Base-by-base conservation (phyloP, 2,797 vertebrate species). In the Lindbergichthys nudifrons region DNA sequence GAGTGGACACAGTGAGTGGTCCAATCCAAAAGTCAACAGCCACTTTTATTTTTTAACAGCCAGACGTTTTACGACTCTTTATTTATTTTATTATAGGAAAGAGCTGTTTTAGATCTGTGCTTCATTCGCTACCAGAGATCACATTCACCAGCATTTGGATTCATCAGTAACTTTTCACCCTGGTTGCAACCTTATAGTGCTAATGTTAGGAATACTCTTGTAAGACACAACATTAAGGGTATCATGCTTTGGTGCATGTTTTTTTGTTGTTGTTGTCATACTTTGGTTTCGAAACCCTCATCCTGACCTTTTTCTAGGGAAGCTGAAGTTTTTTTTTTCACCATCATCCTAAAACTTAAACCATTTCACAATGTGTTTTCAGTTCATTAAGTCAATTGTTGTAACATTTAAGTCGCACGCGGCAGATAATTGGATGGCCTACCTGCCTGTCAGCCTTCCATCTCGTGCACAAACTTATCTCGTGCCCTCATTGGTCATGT, bases 1-100 rank as follows among this genome's bases (percentile, higher is more conserved):
- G 64, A 75, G 61, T 81, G 64, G 69, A 77, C 45, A 59, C 9
- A 14, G 59, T 52, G 52, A 73, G 72, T 52, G 65, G 50, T 67
- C 62, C 9, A n/a, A 79, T 80, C 54, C 62, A 51, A 75, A 56
- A 39, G 26, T 48, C 23, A 16, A 53, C 21, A 61, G 74, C 7
- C 59, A 32, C 63, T 61, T 75, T 72, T 76, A 23, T 77, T 74
- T 69, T 78, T 75, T 46, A 80, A 65, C 84, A 76, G 72, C 73
- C 80, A 84, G 60, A 75, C 61, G 59, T 78, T 84, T 87, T 67
- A 84, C 57, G 3, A 16, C 13, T 53, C 74, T 63, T 58, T 75
- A 69, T 84, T 70, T 63, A 39, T 82, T 73, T 78, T 63, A 58
- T 43, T 30, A 60, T 21, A 52, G 2, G 73, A 80, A 73, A 47